Evolutionary conservation across 2,888 invertebrate species (phyloP).

Genomic region (Drosophila trichaetosa): DNA sequence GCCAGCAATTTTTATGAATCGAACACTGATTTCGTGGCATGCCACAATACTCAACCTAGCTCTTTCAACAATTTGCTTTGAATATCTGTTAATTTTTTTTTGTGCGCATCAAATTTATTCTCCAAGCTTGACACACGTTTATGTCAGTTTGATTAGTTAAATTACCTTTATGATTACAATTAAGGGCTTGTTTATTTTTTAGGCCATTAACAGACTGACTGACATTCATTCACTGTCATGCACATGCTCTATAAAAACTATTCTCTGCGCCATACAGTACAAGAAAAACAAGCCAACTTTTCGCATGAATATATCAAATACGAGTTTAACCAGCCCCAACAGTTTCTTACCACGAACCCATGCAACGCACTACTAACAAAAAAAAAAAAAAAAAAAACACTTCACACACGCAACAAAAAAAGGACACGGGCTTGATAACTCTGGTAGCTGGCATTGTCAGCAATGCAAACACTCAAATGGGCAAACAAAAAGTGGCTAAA

Average conservation of each 20-base stretch:
- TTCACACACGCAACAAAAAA: constrained; percentile 2
- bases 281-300: constrained; percentile 62
- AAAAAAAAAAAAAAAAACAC: constrained; percentile 3
- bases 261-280: constrained; percentile 1
- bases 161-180: constrained; percentile 71
- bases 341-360: constrained; percentile 23
- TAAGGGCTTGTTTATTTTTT: constrained; percentile 35
- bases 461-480: constrained; percentile 59
- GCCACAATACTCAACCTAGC: not conserved
- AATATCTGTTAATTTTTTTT: constrained; percentile 72
- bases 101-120: constrained; percentile 20
- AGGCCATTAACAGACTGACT: constrained; percentile 12
- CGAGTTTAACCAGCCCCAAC: constrained; percentile 46
- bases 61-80: constrained; percentile 46
- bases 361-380: constrained; percentile 17
- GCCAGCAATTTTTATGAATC: constrained; percentile 71
- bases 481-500: constrained; percentile 53
- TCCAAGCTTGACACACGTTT: constrained; percentile 48
- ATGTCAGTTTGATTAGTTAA: constrained; percentile 72
- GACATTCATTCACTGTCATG: constrained; percentile 49
- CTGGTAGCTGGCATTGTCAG: constrained; percentile 55
- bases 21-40: constrained; percentile 70
- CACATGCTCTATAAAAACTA: constrained; percentile 46
- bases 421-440: constrained; percentile 36
- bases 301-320: constrained; percentile 74